These are phyloP conservation scores for Agapostemon virescens DNA, from an alignment of 2,888 invertebrate genomes.

Conservation along the genomic window DNA sequence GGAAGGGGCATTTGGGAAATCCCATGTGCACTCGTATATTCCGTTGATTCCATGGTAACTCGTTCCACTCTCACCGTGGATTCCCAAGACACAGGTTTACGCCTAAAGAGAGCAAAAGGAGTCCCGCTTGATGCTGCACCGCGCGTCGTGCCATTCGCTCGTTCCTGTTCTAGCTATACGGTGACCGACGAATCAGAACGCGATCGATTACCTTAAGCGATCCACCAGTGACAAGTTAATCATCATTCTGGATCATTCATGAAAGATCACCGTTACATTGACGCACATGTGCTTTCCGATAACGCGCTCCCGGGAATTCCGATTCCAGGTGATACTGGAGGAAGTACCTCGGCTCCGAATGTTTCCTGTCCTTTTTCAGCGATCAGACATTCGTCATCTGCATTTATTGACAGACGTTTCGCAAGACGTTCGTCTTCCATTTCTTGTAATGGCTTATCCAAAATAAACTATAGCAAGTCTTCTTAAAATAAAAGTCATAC, in stretches of 20 bases:
- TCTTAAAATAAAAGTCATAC: no score
- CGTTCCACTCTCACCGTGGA: constrained; percentile 50
- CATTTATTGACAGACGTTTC: neutral
- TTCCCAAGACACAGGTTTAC: constrained; percentile 47
- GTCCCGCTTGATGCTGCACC: neutral
- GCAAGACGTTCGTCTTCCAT: neutral
- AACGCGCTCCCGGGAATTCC: constrained; percentile 26
- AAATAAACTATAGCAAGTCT: no score
- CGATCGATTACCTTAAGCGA: constrained; percentile 20
- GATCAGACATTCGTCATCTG: no score
- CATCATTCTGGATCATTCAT: constrained; percentile 31
- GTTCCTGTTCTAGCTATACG: neutral
- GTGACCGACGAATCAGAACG: neutral
- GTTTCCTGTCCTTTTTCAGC: neutral
- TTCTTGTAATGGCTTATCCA: no score
- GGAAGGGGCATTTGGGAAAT: constrained; percentile 47
- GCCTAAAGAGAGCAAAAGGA: neutral
- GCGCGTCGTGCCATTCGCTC: neutral
- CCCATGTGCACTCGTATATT: constrained; percentile 43
- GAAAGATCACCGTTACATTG: constrained; percentile 11
- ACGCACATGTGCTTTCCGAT: constrained; percentile 23
- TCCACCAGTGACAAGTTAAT: constrained; percentile 24
- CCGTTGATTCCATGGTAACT: constrained; percentile 33
- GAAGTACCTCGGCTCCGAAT: constrained; percentile 8
- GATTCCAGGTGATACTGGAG: neutral